A percentile compares a stretch with the other conserved stretches of the same genome.
These are phyloP conservation scores for Limenitis camilla DNA, from an alignment of 2,888 invertebrate genomes.

Conservation along the genomic window DNA sequence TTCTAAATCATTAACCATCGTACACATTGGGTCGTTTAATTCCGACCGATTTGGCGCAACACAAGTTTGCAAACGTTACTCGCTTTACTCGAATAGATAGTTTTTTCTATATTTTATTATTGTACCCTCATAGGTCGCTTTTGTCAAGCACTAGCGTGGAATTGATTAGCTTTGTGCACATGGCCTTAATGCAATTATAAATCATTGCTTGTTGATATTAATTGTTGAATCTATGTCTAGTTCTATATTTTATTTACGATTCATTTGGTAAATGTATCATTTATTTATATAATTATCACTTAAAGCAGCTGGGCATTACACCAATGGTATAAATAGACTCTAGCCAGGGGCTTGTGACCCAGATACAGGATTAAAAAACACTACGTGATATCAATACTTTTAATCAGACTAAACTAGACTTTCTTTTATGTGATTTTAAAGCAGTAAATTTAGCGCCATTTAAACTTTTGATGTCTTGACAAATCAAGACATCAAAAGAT, in stretches of 20 bases:
- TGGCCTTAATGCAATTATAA: slow-evolving; percentile 54
- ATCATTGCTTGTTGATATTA: slow-evolving; percentile 36
- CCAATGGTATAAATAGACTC: too few species aligned
- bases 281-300: not conserved
- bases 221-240: slow-evolving; percentile 12
- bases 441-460: too few species aligned
- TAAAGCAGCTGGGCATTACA: too few species aligned
- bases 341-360: too few species aligned
- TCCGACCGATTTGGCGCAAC: slow-evolving; percentile 69
- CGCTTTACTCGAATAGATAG: slow-evolving; percentile 64
- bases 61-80: slow-evolving; percentile 61
- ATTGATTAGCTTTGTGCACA: slow-evolving; percentile 67
- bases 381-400: too few species aligned
- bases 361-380: too few species aligned
- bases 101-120: slow-evolving; percentile 62
- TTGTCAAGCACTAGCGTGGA: slow-evolving; percentile 58
- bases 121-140: slow-evolving; percentile 32
- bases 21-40: slow-evolving; percentile 64
- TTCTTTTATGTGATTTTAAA: too few species aligned
- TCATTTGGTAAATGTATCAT: slow-evolving; percentile 1
- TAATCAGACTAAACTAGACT: too few species aligned
- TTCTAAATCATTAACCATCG: slow-evolving; percentile 68
- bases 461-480: too few species aligned
- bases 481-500: too few species aligned
- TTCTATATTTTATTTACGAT: not conserved